A percentile compares a stretch with the other conserved stretches of the same genome.
These are phyloP conservation scores for Eudemis profundana DNA, from an alignment of 2,888 invertebrate species.

Conservation along the genomic window DNA sequence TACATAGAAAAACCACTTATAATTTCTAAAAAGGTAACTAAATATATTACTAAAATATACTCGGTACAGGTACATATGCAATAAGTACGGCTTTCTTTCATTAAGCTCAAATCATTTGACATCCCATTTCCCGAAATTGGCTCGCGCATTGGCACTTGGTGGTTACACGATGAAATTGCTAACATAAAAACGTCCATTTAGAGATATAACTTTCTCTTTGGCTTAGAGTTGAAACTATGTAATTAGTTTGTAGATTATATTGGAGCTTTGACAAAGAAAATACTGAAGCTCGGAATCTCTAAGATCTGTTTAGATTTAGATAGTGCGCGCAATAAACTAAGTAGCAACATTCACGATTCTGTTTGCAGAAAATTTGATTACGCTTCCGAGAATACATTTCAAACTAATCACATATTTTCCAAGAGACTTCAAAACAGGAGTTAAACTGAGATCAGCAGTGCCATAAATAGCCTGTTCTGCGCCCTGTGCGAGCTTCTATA, in stretches of 20 bases:
- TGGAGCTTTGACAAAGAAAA: slow-evolving; percentile 3
- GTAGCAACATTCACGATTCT: neutral
- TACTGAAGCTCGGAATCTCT: neutral
- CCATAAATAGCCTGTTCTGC: no score
- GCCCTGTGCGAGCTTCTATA: no score
- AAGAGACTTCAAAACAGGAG: no score
- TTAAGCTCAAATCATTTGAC: slow-evolving; percentile 10
- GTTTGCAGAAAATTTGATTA: neutral
- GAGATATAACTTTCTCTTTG: slow-evolving; percentile 2
- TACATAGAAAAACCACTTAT: no score
- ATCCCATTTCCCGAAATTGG: slow-evolving; percentile 18
- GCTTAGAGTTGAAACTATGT: slow-evolving; percentile 9
- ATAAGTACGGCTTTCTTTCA: slow-evolving; percentile 1
- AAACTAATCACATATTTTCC: neutral
- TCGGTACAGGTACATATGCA: neutral
- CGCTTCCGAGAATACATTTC: neutral
- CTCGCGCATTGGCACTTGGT: slow-evolving; percentile 6
- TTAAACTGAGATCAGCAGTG: no score
- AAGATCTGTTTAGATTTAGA: neutral
- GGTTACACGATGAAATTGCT: slow-evolving; percentile 3
- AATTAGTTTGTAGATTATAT: slow-evolving; percentile 6
- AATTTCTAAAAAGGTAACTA: no score
- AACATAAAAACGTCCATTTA: slow-evolving; percentile 2
- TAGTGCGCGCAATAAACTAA: neutral
- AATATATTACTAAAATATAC: no score